Base-by-base conservation (phyloP, 2,888 invertebrate genomes). In the Morpho helenor region DNA sequence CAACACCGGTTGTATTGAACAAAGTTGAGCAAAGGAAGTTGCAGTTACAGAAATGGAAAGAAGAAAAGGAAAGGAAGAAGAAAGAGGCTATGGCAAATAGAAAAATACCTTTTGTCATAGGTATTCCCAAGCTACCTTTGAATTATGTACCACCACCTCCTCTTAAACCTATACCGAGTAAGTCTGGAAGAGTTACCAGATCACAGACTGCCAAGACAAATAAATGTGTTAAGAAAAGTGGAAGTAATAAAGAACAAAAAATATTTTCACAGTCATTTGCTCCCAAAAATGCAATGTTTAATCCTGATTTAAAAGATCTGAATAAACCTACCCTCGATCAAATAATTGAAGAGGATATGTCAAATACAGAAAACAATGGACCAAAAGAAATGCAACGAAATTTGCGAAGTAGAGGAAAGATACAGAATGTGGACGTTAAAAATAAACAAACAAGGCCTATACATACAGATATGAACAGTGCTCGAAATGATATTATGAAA, bases 201-300 rank as follows among this genome's bases (percentile, higher is more conserved):
- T 87, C 88, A 2, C 84, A 85, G 61, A 56, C 80, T 0, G 63
- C 74, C 1, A 79, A 64, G 1, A 7, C 42, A 10, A 45, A 43
- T 8, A 67, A 23, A 23, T 23, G 61, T 56, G 52, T n/a, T 42
- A 49, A 8, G 66, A 64, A 42, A 2, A 31, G 7, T 42, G 50
- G 8, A 60, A 66, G 67, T 43, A 16, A 31, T 57, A 63, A 39
- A 23, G 39, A 10, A 56, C 60, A 42, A 22, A 49, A 57, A 55
- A 8, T 10, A 51, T 52, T 68, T 47, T 7, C n/a, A 61, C 42
- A 74, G 43, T 91, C 91, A 0, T 92, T 93, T 79, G 93, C 92
- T 8, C 93, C 93, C 0, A 73, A 72, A 56, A 86, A 91, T 79
- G 88, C 93, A 10, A 65, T 75, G 8, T 93, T 93, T 68, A 85